Evolutionary conservation across 2,888 invertebrate genomes (phyloP).

Genomic region (Mythimna lalbum): DNA sequence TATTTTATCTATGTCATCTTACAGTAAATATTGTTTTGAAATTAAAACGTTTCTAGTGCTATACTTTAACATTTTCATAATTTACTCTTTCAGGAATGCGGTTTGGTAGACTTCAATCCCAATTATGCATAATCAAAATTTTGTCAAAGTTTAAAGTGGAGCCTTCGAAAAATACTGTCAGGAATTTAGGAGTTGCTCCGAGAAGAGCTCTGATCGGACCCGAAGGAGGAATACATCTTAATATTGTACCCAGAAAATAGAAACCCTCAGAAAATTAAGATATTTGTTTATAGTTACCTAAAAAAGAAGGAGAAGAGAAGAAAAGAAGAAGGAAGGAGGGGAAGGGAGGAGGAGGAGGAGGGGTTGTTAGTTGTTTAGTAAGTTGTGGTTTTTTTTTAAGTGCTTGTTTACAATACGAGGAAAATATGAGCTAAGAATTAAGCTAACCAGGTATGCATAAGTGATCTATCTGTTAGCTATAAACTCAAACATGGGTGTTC

Average conservation of each 20-base stretch:
- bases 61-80: neutral
- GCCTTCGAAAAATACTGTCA: constrained; percentile 63
- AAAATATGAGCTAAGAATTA: too few relatives aligned
- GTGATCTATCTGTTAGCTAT: too few relatives aligned
- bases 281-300: too few relatives aligned
- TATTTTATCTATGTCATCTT: neutral
- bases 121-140: constrained; percentile 68
- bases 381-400: too few relatives aligned
- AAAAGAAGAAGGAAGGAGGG: too few relatives aligned
- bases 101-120: constrained; percentile 73
- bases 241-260: constrained; percentile 42
- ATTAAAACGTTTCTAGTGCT: neutral
- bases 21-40: neutral
- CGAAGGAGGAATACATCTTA: constrained; percentile 54
- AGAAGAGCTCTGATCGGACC: constrained; percentile 51
- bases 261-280: constrained; percentile 1
- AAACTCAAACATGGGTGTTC: too few relatives aligned
- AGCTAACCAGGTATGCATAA: too few relatives aligned
- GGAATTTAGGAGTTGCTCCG: constrained; percentile 43
- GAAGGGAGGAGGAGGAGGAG: too few relatives aligned
- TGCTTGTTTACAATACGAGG: too few relatives aligned
- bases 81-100: constrained; percentile 69
- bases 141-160: constrained; percentile 70
- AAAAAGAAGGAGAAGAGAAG: too few relatives aligned
- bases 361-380: too few relatives aligned